Percentiles rank a stretch among this genome's conserved stretches.
These are phyloP conservation scores for Dasypogon diadema DNA, from an alignment of 2,888 invertebrate species.

Conservation along the genomic window DNA sequence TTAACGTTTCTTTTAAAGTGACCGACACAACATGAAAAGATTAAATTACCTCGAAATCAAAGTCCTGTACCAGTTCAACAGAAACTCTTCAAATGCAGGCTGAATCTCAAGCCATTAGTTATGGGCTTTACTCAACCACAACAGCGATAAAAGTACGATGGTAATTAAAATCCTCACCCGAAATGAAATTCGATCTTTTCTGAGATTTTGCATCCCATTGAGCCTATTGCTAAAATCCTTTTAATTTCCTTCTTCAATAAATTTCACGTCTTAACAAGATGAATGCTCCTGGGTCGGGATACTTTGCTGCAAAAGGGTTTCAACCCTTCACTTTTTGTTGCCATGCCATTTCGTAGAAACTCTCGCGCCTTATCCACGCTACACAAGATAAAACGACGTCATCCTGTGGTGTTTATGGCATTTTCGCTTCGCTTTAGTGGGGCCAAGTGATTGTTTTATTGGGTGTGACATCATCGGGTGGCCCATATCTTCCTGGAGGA, in stretches of 20 bases:
- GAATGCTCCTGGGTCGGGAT: constrained; percentile 45
- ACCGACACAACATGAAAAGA: too few relatives aligned
- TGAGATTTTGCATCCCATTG: constrained; percentile 40
- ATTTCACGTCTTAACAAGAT: constrained; percentile 44
- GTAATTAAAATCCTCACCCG: constrained; percentile 51
- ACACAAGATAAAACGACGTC: constrained; percentile 47
- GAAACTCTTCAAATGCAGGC: too few relatives aligned
- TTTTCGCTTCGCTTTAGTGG: constrained; percentile 22
- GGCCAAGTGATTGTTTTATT: constrained; percentile 54
- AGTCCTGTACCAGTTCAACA: too few relatives aligned
- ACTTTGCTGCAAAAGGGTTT: constrained; percentile 7
- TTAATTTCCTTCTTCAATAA: constrained; percentile 51
- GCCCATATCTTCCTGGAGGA: constrained; percentile 2
- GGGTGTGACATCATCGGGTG: constrained; percentile 53
- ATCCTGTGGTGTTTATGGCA: constrained; percentile 51
- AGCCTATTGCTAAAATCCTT: constrained; percentile 40
- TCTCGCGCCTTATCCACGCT: constrained; percentile 48
- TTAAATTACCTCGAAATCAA: too few relatives aligned
- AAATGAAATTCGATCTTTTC: constrained; percentile 52
- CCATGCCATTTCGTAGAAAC: background rate
- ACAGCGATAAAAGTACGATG: too few relatives aligned
- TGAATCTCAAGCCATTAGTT: too few relatives aligned
- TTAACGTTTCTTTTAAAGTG: too few relatives aligned
- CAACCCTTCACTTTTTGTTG: constrained; percentile 25
- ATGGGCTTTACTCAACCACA: too few relatives aligned